These are phyloP conservation scores for Sepiola atlantica DNA, from an alignment of 2,888 invertebrate species.

Conservation along the genomic window DNA sequence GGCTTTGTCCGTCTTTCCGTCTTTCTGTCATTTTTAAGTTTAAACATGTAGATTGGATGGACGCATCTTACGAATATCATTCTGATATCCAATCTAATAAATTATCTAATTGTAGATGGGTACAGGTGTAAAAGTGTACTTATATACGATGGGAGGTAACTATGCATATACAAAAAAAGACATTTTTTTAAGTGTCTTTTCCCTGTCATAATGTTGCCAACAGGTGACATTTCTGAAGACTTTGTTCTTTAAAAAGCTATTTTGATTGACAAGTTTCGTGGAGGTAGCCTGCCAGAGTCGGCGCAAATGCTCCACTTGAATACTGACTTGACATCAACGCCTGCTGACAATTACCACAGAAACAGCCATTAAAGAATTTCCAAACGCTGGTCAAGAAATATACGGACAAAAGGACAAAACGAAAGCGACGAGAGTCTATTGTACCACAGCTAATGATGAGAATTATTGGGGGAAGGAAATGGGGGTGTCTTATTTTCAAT, in stretches of 20 bases:
- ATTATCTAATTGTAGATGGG: no score
- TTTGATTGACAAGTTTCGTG: not conserved
- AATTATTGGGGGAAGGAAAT: not conserved
- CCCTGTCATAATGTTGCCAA: not conserved
- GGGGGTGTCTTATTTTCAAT: no score
- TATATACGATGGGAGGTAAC: not conserved
- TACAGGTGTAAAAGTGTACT: not conserved
- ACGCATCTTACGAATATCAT: no score
- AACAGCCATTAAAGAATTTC: not conserved
- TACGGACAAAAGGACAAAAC: not conserved
- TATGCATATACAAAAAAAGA: not conserved
- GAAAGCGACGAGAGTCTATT: not conserved
- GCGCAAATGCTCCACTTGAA: not conserved
- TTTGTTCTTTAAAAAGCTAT: not conserved
- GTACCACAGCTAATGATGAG: not conserved
- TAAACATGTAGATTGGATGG: no score
- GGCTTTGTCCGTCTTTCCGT: no score
- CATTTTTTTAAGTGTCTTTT: no score
- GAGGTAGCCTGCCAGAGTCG: not conserved
- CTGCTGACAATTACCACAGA: not conserved
- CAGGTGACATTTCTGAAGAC: not conserved
- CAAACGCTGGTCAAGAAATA: not conserved
- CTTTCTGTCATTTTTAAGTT: no score
- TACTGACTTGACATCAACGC: not conserved
- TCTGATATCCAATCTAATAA: no score